Evolutionary conservation across 2,797 vertebrate genomes (phyloP), one percentile per base, ranked within the genome.

Genomic region (Periparus ater): DNA sequence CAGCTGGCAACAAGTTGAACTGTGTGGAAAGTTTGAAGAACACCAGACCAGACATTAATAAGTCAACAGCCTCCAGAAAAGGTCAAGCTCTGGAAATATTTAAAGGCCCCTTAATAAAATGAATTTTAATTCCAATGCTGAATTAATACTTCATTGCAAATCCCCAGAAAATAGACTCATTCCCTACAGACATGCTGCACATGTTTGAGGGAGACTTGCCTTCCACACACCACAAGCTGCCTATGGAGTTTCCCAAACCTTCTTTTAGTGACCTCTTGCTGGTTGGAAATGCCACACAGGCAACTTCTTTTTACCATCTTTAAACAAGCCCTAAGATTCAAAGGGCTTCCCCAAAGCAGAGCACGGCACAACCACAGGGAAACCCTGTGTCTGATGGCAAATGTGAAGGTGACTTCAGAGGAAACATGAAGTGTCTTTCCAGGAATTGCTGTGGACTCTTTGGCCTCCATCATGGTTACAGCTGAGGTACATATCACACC

Each of bases 11-110:
- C 71, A 74, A 89, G 72, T 63, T 93, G 92, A 96, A 86, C 95
- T 86, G 23, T 75, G 87, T 96, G 95, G 95, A 97, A 97, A 97
- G 95, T 97, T 96, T 97, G 95, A 97, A 94, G 95, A 95, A 95
- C 57, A 95, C 91, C 95, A 97, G 95, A 97, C 68, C 91, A 94
- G 96, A 94, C 91, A 94, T 96, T 93, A 96, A 95, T 97, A 96
- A 96, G 95, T 92, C 93, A 97, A 91, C 78, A 95, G 88, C 76
- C 91, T 96, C 85, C 85, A 96, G 93, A 81, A 94, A 91, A 91
- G 92, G 95, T 95, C 95, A 94, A 81, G 58, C 76, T 96, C 92
- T 97, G 95, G 96, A 96, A 97, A 96, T 96, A 82, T 92, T 96
- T 96, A 96, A 96, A 93, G 89, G 85, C 51, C 85, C 78, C 79